Conservation (phyloP, 2,888 invertebrate genomes). For the Anthrax anthrax region DNA sequence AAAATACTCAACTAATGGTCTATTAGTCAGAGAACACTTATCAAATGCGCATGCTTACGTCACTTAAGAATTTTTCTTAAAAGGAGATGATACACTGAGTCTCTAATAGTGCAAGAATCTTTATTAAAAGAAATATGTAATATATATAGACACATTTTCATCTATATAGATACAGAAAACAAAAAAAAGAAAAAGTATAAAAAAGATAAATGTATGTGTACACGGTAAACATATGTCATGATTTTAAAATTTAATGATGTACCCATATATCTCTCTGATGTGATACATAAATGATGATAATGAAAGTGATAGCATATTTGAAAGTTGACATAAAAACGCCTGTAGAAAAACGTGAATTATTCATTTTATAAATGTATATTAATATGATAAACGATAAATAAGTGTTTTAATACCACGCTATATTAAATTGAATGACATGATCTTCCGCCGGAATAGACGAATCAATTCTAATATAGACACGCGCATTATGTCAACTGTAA, state of each 20-base stretch:
- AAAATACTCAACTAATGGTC: slow-evolving; percentile 11
- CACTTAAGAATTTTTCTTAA: slow-evolving; percentile 2
- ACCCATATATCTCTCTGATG: neutral
- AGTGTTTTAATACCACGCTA: neutral
- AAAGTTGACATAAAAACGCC: too few species aligned
- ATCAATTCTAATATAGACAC: slow-evolving; percentile 13
- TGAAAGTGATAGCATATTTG: neutral
- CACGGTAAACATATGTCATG: neutral
- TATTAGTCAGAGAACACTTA: slow-evolving; percentile 10
- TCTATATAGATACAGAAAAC: too few species aligned
- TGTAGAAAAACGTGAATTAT: too few species aligned
- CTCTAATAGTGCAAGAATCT: too few species aligned
- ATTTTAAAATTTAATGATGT: neutral
- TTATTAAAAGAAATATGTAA: too few species aligned
- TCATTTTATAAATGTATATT: too few species aligned
- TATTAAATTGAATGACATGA: neutral
- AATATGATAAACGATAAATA: too few species aligned
- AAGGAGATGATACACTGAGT: neutral
- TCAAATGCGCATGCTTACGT: slow-evolving; percentile 6
- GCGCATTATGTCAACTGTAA: slow-evolving; percentile 12
- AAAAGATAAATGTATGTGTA: too few species aligned
- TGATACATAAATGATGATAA: neutral
- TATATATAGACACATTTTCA: too few species aligned
- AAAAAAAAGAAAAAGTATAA: too few species aligned
- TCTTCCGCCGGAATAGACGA: slow-evolving; percentile 13